Percentiles rank a stretch among this genome's conserved stretches.
Conservation (phyloP, 2,797 vertebrate genomes). For the Chromis chromis region DNA sequence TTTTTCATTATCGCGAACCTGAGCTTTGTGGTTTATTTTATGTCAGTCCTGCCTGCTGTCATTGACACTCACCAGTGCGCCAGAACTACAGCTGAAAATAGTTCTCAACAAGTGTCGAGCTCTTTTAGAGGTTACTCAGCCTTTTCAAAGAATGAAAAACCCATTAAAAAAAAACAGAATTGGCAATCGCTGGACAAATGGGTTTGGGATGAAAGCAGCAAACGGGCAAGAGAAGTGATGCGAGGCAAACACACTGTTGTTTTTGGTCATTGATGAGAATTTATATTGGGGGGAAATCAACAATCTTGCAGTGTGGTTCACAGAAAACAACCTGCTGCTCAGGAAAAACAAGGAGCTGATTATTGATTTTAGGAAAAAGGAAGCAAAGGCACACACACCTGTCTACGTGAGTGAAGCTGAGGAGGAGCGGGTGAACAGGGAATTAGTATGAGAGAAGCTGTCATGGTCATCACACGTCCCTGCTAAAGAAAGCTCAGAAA, state of each 20-base stretch:
- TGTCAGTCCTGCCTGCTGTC: constrained; percentile 1
- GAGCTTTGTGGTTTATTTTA: not conserved
- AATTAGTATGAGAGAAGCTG: too few relatives aligned
- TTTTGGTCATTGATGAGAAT: constrained; percentile 1
- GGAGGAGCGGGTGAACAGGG: too few relatives aligned
- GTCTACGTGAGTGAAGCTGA: too few relatives aligned
- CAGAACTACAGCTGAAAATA: constrained; percentile 4
- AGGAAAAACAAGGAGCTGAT: too few relatives aligned
- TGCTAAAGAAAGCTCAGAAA: too few relatives aligned
- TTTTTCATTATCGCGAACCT: constrained; percentile 4
- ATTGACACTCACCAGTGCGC: constrained; percentile 6
- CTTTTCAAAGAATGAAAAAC: constrained; percentile 11
- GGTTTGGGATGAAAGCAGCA: not conserved
- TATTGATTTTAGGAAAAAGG: too few relatives aligned
- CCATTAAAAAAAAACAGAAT: not conserved
- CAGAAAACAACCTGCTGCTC: too few relatives aligned
- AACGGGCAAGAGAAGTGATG: not conserved
- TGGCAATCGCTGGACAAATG: not conserved
- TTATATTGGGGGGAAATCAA: too few relatives aligned
- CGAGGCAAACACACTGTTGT: not conserved
- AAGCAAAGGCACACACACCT: too few relatives aligned
- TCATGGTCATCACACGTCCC: too few relatives aligned
- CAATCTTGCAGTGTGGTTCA: too few relatives aligned
- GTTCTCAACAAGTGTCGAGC: not conserved
- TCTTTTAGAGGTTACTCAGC: not conserved